Percentiles rank a stretch among this genome's conserved stretches.
Conservation (phyloP, 2,113 vertebrate species). For the Nicator chloris region DNA sequence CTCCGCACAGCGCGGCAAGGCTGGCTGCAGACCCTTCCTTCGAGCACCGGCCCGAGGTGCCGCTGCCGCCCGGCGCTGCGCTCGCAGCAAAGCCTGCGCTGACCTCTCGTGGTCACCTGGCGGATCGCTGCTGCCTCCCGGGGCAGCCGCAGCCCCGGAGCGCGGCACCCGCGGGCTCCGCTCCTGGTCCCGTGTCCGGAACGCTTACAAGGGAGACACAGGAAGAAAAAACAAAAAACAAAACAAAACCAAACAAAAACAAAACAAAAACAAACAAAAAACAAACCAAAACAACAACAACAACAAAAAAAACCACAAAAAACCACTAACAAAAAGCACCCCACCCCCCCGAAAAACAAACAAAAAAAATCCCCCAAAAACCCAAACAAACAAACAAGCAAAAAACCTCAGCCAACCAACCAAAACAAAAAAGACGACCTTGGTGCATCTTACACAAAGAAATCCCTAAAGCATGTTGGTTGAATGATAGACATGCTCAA, state of each 20-base stretch:
- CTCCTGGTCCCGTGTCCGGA: accelerated
- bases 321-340: too few species aligned
- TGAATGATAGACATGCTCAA: accelerated
- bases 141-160: accelerated
- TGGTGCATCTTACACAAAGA: neutral
- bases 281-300: too few species aligned
- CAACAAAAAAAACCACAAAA: neutral
- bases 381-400: too few species aligned
- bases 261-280: too few species aligned
- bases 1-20: accelerated
- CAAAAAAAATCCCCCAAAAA: neutral
- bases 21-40: accelerated
- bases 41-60: accelerated
- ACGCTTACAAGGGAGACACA: too few species aligned
- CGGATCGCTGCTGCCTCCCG: neutral
- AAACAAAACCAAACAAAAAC: too few species aligned
- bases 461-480: neutral
- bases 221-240: too few species aligned
- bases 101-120: neutral
- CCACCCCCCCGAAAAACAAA: too few species aligned
- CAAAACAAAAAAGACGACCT: neutral
- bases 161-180: accelerated
- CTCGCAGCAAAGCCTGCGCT: neutral
- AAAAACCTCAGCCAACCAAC: too few species aligned
- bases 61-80: neutral